Base-by-base conservation (phyloP, 2,888 invertebrate species). In the Ceraclea dissimilis region DNA sequence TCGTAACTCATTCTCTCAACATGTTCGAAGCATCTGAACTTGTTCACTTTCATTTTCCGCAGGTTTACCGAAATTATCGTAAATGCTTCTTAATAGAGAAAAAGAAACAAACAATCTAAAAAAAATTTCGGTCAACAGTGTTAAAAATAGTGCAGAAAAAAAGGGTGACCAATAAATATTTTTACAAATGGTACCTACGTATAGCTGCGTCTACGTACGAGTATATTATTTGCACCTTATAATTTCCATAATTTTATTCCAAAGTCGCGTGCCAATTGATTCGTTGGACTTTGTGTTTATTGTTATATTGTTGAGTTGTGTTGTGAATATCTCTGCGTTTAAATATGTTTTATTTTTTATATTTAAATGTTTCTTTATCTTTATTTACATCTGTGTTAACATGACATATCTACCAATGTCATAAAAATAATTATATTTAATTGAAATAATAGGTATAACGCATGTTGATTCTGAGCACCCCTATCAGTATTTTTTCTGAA, bases 221-320 rank as follows among this genome's bases (percentile, higher is more conserved):
- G 31, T 31, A 31, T 31, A 31, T 31, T 31, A 31, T 39, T 39
- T 2, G 26, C 26, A 26, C 26, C 5, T 26, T 26, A 20, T 26
- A 39, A 49, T 54, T 49, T 54, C 43, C 43, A 54, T 54, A 54
- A 50, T 54, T 54, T 49, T 13, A n/a, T 21, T 13, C 2, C 21
- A 16, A 20, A 49, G 54, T 54, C 54, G 54, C 54, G 54, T 54
- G 54, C 46, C 39, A 11, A 22, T 54, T 49, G 54, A 54, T 52
- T 52, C 39, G 49, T n/a, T n/a, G n/a, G n/a, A n/a, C n/a, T n/a
- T n/a, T n/a, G 18, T 22, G 46, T 49, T 54, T 49, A 31, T 31
- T 34, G 39, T 34, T 54, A 33, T 54, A 19, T 46, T 46, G 4
- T 44, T 44, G 4, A 22, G 13, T 6, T 26, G 10, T 26, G 26